A percentile compares a stretch with the other conserved stretches of the same genome.
These are phyloP conservation scores for Gobionotothen gibberifrons DNA, from an alignment of 2,797 vertebrate species.

Conservation along the genomic window DNA sequence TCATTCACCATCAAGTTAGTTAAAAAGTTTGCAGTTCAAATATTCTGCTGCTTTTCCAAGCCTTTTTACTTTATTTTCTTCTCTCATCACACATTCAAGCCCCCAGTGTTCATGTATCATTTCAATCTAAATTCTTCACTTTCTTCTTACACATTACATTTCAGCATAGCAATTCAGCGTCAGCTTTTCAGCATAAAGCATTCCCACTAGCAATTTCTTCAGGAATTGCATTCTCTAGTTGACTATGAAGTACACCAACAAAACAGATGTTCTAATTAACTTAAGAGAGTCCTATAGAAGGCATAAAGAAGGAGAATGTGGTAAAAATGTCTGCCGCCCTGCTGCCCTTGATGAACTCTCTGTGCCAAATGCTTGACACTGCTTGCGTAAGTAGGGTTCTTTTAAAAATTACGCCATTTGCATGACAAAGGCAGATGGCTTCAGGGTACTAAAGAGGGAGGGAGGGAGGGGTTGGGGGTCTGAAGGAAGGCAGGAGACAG, in stretches of 20 bases:
- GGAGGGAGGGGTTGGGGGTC: constrained; percentile 47
- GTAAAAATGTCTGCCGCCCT: constrained; percentile 59
- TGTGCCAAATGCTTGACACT: constrained; percentile 76
- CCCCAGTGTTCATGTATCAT: too few relatives aligned
- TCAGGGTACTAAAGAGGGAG: constrained; percentile 61
- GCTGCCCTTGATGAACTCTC: constrained; percentile 75
- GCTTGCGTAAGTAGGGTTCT: constrained; percentile 82
- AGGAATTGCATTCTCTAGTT: background rate
- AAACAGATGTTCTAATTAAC: constrained; percentile 47
- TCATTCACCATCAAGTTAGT: too few relatives aligned
- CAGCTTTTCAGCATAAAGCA: too few relatives aligned
- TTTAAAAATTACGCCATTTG: constrained; percentile 81
- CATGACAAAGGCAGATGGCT: constrained; percentile 83
- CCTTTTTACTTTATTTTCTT: too few relatives aligned
- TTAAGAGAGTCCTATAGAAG: constrained; percentile 45
- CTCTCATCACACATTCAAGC: too few relatives aligned
- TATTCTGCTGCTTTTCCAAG: too few relatives aligned
- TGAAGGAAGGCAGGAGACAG: constrained; percentile 51
- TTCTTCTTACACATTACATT: too few relatives aligned
- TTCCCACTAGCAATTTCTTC: too few relatives aligned
- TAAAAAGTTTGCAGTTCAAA: too few relatives aligned
- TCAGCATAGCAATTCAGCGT: too few relatives aligned
- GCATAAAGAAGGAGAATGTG: constrained; percentile 57
- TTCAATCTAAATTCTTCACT: too few relatives aligned
- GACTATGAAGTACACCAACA: constrained; percentile 30